These are phyloP conservation scores for Ochropleura plecta DNA, from an alignment of 2,888 invertebrate genomes.

Conservation along the genomic window DNA sequence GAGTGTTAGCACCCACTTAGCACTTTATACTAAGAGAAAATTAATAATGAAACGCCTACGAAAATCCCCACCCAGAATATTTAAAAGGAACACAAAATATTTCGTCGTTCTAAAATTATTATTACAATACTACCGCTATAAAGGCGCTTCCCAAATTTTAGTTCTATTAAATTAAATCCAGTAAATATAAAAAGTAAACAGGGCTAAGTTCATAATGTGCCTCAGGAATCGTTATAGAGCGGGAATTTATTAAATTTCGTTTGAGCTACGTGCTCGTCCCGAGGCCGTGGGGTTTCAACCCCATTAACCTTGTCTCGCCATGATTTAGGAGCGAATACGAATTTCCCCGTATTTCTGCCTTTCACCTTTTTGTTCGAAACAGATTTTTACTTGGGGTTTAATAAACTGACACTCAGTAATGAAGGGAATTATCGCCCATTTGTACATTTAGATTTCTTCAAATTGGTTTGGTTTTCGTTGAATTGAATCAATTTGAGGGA, in stretches of 20 bases:
- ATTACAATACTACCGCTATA: conserved; percentile 22
- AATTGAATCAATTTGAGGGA: conserved; percentile 19
- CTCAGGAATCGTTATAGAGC: conserved; percentile 81
- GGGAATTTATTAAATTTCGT: conserved; percentile 86
- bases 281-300: conserved; percentile 84
- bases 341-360: conserved; percentile 81
- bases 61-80: conserved; percentile 41
- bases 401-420: conserved; percentile 81
- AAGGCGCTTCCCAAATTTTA: conserved; percentile 46
- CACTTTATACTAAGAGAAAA: conserved; percentile 45
- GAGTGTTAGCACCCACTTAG: conserved; percentile 37
- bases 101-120: conserved; percentile 31
- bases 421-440: conserved; percentile 77
- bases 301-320: conserved; percentile 89
- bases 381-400: conserved; percentile 83
- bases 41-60: conserved; percentile 37
- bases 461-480: conserved; percentile 40
- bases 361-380: conserved; percentile 80
- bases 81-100: conserved; percentile 37
- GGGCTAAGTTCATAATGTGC: conserved; percentile 65
- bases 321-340: conserved; percentile 87
- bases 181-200: conserved; percentile 69
- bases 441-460: conserved; percentile 57
- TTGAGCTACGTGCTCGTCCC: conserved; percentile 86
- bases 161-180: conserved; percentile 67